Evolutionary conservation across 2,797 vertebrate genomes (phyloP).

Genomic region (Galaxias olidus): DNA sequence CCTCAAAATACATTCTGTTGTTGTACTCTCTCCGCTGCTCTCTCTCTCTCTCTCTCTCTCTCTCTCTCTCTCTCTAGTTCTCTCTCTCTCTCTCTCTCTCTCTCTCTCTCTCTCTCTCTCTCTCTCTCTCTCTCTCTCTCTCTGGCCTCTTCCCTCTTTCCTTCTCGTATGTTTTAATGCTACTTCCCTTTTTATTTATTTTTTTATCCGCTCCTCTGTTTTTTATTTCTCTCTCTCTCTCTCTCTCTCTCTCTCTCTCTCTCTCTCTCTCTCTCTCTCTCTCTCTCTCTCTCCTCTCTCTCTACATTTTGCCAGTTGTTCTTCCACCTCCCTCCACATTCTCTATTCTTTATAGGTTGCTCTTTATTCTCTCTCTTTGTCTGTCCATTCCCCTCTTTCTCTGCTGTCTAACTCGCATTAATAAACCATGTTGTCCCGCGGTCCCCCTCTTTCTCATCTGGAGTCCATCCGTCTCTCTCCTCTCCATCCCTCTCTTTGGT

Average conservation of each 20-base stretch:
- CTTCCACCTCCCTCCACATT: background rate
- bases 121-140: background rate
- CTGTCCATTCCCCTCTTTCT: no score
- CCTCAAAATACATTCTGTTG: no score
- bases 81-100: background rate
- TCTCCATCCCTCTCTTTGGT: no score
- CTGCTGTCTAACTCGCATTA: no score
- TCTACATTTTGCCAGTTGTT: conserved; percentile 10
- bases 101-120: background rate
- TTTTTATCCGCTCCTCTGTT: no score
- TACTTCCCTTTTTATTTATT: no score
- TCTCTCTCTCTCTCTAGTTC: background rate
- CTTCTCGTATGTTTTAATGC: no score
- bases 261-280: background rate
- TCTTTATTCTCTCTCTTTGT: background rate
- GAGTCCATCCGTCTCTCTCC: no score
- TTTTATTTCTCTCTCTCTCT: no score
- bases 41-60: background rate
- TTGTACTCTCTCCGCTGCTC: no score
- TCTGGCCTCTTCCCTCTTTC: background rate
- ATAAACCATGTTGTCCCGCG: no score
- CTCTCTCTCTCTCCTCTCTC: conserved; percentile 6
- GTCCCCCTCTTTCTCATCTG: no score
- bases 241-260: background rate
- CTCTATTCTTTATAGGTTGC: background rate